Evolutionary conservation across 2,797 vertebrate genomes (phyloP), one percentile per base, ranked within the genome.

Genomic region (Paguma larvata): DNA sequence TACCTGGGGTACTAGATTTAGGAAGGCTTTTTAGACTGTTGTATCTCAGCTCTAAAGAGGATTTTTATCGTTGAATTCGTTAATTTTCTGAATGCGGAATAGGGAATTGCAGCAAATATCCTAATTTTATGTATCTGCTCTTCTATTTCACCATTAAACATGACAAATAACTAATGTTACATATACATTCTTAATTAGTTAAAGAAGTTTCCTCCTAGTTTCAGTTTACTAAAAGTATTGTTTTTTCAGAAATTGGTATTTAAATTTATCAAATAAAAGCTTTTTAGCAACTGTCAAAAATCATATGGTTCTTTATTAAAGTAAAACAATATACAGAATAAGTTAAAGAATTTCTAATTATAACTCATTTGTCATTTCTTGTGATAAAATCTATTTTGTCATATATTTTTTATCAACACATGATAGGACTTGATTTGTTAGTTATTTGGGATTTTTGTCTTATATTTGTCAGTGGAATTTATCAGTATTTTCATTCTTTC

Each of bases 191-290:
- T 91, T 94, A 82, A 87, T 23, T 38, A 72, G 46, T 27, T 73
- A 79, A 90, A 73, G 51, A 75, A 6, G 1, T 65, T 92, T 89
- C 30, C 32, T 85, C 38, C 34, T 38, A 46, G 53, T 94, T 91
- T 82, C 21, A 68, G n/a, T 82, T 91, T 46, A 38, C 13, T 44
- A 44, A 62, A 75, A 78, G 6, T 77, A 21, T 78, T 53, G 9
- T 89, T 78, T 88, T 77, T 7, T 88, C 32, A 91, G 41, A 75
- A 86, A 79, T 89, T 79, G 21, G 21, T 91, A 5, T 88, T 94
- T 59, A 89, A 67, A 5, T 67, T 85, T 73, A 79, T 85, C n/a
- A 94, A 79, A 77, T 83, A 56, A 44, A 65, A n/a, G 48, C 2
- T 30, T 30, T 83, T 63, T 83, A 77, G 41, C 48, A 91, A 72